Conservation (phyloP, 2,888 invertebrate genomes). For the Phengaris alcon region DNA sequence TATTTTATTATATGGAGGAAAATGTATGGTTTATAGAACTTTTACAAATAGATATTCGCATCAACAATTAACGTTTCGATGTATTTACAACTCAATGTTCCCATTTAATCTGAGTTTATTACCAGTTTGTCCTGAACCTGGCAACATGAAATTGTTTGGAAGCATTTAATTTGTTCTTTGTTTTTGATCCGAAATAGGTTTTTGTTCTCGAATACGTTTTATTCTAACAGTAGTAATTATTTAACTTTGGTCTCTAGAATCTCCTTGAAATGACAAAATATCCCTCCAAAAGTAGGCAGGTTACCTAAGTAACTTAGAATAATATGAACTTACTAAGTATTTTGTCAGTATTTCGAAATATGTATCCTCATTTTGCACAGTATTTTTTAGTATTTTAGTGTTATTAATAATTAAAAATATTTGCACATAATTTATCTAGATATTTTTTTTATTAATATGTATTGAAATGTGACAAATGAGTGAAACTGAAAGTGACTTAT, state of each 20-base stretch:
- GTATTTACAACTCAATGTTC: constrained; percentile 35
- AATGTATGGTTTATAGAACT: constrained; percentile 30
- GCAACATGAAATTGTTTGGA: not conserved
- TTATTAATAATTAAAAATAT: not conserved
- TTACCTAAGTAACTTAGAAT: not conserved
- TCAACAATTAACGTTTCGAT: constrained; percentile 35
- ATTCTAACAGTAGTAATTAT: not conserved
- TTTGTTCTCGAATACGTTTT: not conserved
- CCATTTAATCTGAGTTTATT: constrained; percentile 27
- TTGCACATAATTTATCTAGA: not conserved
- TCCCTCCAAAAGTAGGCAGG: constrained; percentile 4
- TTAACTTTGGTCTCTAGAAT: not conserved
- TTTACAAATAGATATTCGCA: constrained; percentile 33
- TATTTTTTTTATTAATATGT: not conserved
- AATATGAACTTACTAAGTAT: not conserved
- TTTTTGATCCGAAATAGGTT: not conserved
- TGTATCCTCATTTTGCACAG: constrained; percentile 1
- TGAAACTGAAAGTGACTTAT: constrained; percentile 19
- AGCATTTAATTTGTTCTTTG: not conserved
- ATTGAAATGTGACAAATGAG: not conserved
- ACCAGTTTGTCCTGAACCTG: not conserved
- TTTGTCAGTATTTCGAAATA: not conserved
- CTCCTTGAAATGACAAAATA: not conserved
- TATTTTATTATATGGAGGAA: constrained; percentile 20
- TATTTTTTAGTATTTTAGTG: constrained; percentile 31